These are phyloP conservation scores for Onychomys arenicola DNA, from an alignment of 2,797 vertebrate genomes.

Conservation along the genomic window DNA sequence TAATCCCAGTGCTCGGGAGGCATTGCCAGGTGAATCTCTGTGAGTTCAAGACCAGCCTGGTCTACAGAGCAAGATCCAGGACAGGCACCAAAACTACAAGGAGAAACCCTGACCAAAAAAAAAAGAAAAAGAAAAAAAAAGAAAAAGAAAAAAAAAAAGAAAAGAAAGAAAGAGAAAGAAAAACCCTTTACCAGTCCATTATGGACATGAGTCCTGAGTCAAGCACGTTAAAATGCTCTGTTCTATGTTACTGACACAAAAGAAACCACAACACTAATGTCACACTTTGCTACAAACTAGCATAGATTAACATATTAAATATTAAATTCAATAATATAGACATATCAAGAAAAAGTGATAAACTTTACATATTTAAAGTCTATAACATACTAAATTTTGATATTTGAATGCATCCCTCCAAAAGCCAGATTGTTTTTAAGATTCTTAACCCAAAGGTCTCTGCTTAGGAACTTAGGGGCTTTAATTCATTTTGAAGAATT, in stretches of 20 bases:
- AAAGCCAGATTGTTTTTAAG: neutral
- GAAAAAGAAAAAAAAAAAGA: too few species aligned
- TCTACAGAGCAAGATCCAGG: too few species aligned
- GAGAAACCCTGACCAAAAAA: too few species aligned
- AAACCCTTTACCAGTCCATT: neutral
- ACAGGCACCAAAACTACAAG: too few species aligned
- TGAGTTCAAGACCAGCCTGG: too few species aligned
- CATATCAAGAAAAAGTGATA: too few species aligned
- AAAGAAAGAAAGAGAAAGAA: neutral
- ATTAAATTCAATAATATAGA: neutral
- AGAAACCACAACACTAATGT: neutral
- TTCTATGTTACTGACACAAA: neutral
- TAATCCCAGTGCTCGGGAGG: too few species aligned
- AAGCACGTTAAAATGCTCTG: neutral
- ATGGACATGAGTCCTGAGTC: neutral
- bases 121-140: too few species aligned
- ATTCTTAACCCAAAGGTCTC: conserved; percentile 23
- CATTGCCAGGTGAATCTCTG: too few species aligned
- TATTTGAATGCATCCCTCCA: neutral
- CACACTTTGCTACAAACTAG: neutral
- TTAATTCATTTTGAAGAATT: conserved; percentile 34
- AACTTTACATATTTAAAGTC: conserved; percentile 39
- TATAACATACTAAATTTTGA: conserved; percentile 17
- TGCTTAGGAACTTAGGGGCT: conserved; percentile 4
- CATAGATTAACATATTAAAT: neutral